Evolutionary conservation across 1,140 invertebrate genomes (phyloP).

Genomic region (Drosophila punjabiensis): DNA sequence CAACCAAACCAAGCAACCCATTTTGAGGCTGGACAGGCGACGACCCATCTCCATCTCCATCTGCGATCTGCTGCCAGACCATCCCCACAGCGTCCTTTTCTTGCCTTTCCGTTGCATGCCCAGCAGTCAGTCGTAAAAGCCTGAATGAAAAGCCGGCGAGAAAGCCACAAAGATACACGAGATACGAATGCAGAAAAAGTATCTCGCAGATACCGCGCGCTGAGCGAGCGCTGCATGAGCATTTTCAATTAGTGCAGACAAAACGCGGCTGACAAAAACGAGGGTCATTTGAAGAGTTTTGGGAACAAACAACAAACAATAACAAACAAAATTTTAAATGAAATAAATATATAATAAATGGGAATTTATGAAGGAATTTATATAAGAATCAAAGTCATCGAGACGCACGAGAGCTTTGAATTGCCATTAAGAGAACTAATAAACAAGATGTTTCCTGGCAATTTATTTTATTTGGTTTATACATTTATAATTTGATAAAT

Average conservation of each 20-base stretch:
- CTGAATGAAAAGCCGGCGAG: constrained; percentile 47
- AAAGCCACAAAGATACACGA: constrained; percentile 55
- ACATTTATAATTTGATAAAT: too few relatives aligned
- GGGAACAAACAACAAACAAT: too few relatives aligned
- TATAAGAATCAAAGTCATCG: too few relatives aligned
- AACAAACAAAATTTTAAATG: too few relatives aligned
- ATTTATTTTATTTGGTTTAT: background rate
- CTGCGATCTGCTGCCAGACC: constrained; percentile 21
- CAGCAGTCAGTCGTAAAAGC: constrained; percentile 46
- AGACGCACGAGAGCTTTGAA: background rate
- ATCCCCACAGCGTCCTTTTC: constrained; percentile 12
- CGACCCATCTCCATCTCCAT: constrained; percentile 49
- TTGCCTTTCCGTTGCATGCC: constrained; percentile 33
- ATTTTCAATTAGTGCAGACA: constrained; percentile 64
- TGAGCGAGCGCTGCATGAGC: constrained; percentile 56
- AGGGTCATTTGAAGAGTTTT: constrained; percentile 5
- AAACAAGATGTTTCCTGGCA: rapidly evolving
- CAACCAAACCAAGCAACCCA: constrained; percentile 33
- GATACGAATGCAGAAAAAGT: constrained; percentile 59
- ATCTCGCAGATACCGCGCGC: constrained; percentile 55
- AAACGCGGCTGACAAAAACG: constrained; percentile 24
- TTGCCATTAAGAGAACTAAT: background rate
- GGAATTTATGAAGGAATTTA: background rate
- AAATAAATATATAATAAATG: background rate
- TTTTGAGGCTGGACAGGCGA: constrained; percentile 57